phyloP scores from a whole-genome alignment of 1,140 invertebrate genomes.

The Cylas formicarius region DNA sequence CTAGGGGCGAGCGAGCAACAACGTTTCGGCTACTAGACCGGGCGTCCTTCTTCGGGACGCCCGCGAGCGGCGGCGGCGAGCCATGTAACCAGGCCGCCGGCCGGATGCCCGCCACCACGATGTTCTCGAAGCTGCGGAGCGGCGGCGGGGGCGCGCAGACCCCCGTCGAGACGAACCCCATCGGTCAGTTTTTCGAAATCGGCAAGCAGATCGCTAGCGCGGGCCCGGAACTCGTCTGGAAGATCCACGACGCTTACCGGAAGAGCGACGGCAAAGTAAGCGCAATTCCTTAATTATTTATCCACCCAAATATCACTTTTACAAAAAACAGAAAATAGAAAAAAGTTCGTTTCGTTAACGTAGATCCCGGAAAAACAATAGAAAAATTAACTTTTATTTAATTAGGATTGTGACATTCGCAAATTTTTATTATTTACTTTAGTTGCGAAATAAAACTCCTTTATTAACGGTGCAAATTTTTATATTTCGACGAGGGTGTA shows the following conservation, averaged over 20 bases:
- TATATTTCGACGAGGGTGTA: no score
- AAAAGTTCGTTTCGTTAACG: no score
- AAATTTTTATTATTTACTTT: no score
- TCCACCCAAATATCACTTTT: no score
- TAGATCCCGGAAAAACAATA: no score
- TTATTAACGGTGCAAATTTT: no score
- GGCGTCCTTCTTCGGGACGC: conserved; percentile 23
- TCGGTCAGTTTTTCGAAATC: conserved; percentile 81
- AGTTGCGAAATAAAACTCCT: no score
- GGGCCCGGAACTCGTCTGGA: conserved; percentile 88
- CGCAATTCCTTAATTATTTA: conserved; percentile 18
- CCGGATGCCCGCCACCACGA: conserved; percentile 30
- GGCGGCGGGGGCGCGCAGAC: conserved; percentile 48
- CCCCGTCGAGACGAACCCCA: conserved; percentile 73
- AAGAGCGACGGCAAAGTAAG: conserved; percentile 87
- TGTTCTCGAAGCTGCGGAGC: conserved; percentile 63
- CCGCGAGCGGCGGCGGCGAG: conserved; percentile 13
- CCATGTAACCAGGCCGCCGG: conserved; percentile 17
- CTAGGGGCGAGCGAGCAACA: neutral
- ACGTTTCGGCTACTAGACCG: conserved; percentile 23
- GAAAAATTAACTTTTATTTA: no score
- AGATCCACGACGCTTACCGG: conserved; percentile 81
- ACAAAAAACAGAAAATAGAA: no score
- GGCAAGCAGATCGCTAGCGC: conserved; percentile 81
- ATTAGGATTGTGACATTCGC: no score